Evolutionary conservation across 2,113 vertebrate species (phyloP), one percentile per base, ranked within the genome.

Genomic region (Pterocles orientalis): DNA sequence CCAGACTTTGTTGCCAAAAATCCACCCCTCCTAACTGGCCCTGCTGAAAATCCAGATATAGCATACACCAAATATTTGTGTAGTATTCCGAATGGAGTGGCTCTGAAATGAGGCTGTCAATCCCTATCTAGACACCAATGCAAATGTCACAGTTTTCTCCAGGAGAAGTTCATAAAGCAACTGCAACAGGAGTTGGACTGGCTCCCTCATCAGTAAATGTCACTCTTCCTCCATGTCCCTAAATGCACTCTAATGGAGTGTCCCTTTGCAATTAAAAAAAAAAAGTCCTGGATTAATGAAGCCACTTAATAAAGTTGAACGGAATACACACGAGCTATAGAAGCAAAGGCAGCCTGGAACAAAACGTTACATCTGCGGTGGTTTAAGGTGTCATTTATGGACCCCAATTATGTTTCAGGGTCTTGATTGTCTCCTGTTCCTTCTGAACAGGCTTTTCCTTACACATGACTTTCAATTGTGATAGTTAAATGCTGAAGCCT

Each of bases 41-140:
- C 31, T 36, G 23, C 4, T 69, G 48, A 76, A 90, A 69, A 88
- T 31, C 20, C 50, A 56, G 43, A 53, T 58, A 26, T 34, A 26
- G 7, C 1, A 0, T 21, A 82, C 0, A 0, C 36, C 26, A 33
- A 34, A 33, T 85, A 51, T 64, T 70, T 9, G 9, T 15, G n/a
- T 23, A 31, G 9, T 24, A 60, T 71, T 86, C 33, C 39, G 68
- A 66, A 83, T 8, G 10, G 21, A 80, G 19, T 41, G 13, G 2
- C 18, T 72, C 68, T 88, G 61, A 88, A 80, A 20, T 24, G 29
- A 86, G 51, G 33, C 28, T 88, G 58, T 73, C 56, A 62, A 6
- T 45, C 43, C 20, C 6, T 39, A 64, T 18, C 17, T 56, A 72
- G 83, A 28, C 14, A 79, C 26, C 24, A 71, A 88, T 84, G 17